Base-by-base conservation (phyloP, 2,888 invertebrate genomes). In the Sialis lutaria region DNA sequence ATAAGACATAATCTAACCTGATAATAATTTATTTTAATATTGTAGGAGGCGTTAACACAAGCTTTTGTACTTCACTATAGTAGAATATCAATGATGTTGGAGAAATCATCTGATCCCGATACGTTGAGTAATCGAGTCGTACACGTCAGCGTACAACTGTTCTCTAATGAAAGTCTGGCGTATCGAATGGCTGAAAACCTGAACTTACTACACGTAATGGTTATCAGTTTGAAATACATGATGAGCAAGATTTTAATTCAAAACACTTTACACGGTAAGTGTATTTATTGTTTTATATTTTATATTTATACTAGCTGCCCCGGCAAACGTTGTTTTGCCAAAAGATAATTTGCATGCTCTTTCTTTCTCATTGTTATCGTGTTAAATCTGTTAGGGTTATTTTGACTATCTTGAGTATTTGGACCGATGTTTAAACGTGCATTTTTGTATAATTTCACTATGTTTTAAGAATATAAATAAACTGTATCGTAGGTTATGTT, bases 31-130 rank as follows among this genome's bases (percentile, higher is more conserved):
- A 30, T 42, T 30, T 9, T 4, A 12, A 2, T 7, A 7, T 22
- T 41, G 9, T 62, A 82, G 86, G 90, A 91, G 60, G 86, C 90
- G 54, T 77, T 97, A 52, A 92, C 93, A 0, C 76, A 87, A 52
- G 89, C 93, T 6, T 96, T 97, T 68, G 93, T 96, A 51, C 75
- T 91, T 67, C 96, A 96, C 70, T 97, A 97, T 68, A 89, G 90
- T 53, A 79, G 93, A 57, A 92, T 95, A 57, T 89, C 93, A 12
- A 80, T 86, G 57, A 90, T 95, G 64, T 72, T 97, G 50, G 88
- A 90, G 60, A 76, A 78, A 58, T 85, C 88, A 0, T 70, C 73
- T 8, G 89, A 91, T 71, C 87, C 90, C 1, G 92, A 93, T 63
- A 90, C 87, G 5, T 70, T 96, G 4, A 91, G 92, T 57, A 95